Conservation (phyloP, 1,140 invertebrate species). For the Sycobia sp. region DNA sequence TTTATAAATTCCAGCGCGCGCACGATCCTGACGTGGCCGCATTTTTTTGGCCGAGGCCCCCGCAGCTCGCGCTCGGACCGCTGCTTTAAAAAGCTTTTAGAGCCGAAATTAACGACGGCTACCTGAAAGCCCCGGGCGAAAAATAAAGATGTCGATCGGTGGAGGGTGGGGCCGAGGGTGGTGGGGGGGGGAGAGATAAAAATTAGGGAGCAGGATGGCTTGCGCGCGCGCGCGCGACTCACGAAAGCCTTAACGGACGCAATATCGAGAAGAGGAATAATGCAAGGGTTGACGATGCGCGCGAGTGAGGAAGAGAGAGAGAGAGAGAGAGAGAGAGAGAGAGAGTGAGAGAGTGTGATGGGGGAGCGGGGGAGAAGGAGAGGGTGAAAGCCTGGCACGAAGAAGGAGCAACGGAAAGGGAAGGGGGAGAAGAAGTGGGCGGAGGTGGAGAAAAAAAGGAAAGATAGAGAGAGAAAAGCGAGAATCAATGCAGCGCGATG, state of each 20-base stretch:
- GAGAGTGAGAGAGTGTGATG: too few species aligned
- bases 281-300: too few species aligned
- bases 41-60: conserved; percentile 1
- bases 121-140: conserved; percentile 21
- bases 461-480: too few species aligned
- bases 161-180: conserved; percentile 10
- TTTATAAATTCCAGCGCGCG: conserved; percentile 4
- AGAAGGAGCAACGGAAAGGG: background rate
- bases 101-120: conserved; percentile 22
- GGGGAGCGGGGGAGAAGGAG: background rate
- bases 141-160: conserved; percentile 18
- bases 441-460: too few species aligned
- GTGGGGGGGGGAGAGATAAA: background rate
- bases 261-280: too few species aligned
- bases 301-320: too few species aligned
- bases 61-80: too few species aligned
- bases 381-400: too few species aligned
- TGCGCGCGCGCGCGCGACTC: too few species aligned
- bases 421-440: background rate
- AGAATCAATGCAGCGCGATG: too few species aligned
- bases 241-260: too few species aligned
- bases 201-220: conserved; percentile 3
- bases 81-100: conserved; percentile 16
- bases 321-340: too few species aligned
- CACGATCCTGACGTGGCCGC: background rate